phyloP scores from a whole-genome alignment of 1,140 invertebrate species.

The Antheraea mylitta region DNA sequence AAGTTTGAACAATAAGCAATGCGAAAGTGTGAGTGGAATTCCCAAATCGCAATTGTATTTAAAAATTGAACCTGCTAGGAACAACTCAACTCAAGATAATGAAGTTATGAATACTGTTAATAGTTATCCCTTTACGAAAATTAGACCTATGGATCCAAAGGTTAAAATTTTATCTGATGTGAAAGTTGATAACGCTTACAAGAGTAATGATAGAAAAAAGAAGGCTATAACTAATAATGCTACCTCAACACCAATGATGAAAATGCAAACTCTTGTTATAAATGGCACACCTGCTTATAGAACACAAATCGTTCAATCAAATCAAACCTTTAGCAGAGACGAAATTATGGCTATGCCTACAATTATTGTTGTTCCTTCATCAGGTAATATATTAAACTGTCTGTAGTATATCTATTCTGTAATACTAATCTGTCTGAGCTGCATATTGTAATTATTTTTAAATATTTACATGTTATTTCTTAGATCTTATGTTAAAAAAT shows the following conservation, averaged over 20 bases:
- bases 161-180: slow-evolving; percentile 65
- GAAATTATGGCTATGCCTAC: slow-evolving; percentile 75
- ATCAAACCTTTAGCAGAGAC: slow-evolving; percentile 55
- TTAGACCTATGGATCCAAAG: slow-evolving; percentile 44
- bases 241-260: slow-evolving; percentile 46
- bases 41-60: background rate
- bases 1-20: slow-evolving; percentile 12
- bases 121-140: slow-evolving; percentile 21
- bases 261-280: slow-evolving; percentile 59
- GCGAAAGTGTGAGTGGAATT: background rate
- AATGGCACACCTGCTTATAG: slow-evolving; percentile 61
- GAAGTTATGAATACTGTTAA: background rate
- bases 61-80: slow-evolving; percentile 4
- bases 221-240: slow-evolving; percentile 40
- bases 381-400: slow-evolving; percentile 42
- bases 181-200: slow-evolving; percentile 48
- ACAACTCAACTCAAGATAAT: background rate
- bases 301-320: slow-evolving; percentile 20
- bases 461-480: no score
- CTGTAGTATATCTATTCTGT: no score
- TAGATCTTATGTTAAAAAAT: no score
- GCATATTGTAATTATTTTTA: no score
- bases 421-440: no score
- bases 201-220: slow-evolving; percentile 16
- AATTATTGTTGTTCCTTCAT: slow-evolving; percentile 54